Evolutionary conservation across 2,113 vertebrate genomes (phyloP).

Genomic region (Sinocyclocheilus anophthalmus): DNA sequence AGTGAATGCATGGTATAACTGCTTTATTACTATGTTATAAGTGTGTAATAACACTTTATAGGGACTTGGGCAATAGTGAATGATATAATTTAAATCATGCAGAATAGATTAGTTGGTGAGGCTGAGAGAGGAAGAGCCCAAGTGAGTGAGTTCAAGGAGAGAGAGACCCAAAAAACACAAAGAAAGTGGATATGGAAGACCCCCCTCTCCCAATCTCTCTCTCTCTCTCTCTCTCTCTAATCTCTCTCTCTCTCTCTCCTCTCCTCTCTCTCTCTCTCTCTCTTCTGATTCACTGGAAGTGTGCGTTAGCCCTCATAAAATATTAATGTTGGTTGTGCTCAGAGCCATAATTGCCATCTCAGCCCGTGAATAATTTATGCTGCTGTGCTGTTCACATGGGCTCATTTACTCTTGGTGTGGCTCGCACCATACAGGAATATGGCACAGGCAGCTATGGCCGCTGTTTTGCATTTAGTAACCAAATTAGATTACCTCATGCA

Average conservation of each 20-base stretch:
- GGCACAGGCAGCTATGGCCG: constrained; percentile 59
- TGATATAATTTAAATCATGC: neutral
- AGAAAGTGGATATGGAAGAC: too few relatives aligned
- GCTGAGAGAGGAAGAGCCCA: constrained; percentile 11
- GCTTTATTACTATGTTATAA: constrained; percentile 4
- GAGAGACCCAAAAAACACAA: constrained; percentile 47
- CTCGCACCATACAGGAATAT: constrained; percentile 72
- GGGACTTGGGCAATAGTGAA: neutral
- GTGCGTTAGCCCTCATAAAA: constrained; percentile 68
- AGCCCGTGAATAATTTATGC: constrained; percentile 94
- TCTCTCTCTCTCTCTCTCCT: too few relatives aligned
- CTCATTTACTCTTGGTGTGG: constrained; percentile 92
- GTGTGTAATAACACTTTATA: neutral
- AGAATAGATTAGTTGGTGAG: constrained; percentile 3
- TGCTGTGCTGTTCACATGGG: constrained; percentile 87
- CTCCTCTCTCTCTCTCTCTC: too few relatives aligned
- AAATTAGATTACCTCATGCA: constrained; percentile 59
- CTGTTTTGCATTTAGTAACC: constrained; percentile 61
- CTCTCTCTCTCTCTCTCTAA: constrained; percentile 30
- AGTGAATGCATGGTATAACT: neutral
- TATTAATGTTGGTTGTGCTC: constrained; percentile 87
- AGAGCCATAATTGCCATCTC: constrained; percentile 96
- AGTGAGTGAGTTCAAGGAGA: constrained; percentile 27
- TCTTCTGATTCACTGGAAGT: constrained; percentile 61
- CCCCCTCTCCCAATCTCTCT: too few relatives aligned